Base-by-base conservation (phyloP, 2,888 invertebrate species). In the Limnephilus marmoratus region DNA sequence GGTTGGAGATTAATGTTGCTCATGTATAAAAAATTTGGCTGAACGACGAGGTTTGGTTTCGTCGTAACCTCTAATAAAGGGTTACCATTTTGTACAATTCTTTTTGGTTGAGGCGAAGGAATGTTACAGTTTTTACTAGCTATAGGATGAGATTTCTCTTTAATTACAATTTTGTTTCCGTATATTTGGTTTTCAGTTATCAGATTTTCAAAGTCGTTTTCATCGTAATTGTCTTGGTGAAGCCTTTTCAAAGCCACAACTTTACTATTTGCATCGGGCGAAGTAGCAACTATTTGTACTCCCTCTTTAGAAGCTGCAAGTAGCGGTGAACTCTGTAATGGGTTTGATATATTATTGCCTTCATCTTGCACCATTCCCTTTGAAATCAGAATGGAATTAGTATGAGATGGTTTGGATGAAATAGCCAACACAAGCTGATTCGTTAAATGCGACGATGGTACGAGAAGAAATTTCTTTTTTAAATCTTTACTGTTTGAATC, bases 171-270 rank as follows among this genome's bases (percentile, higher is more conserved):
- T 95, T 96, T 96, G 94, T 96, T 96, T 94, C 96, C 96, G 94
- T 96, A 96, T 93, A 96, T 96, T 95, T 96, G 96, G 94, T 96
- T 96, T 94, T 96, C 96, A 45, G 96, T 96, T 85, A 96, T 96
- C 94, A 96, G 95, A 94, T 96, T 96, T 94, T 96, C 96, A 94
- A 96, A 96, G 94, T 96, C 96, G 92, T 96, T 96, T 94, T 96
- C 96, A 94, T 96, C 96, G 93, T 95, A 95, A 94, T 96, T 95
- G 90, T 96, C 96, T 93, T 96, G 96, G 93, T 96, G 96, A 93
- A 96, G 94, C 85, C 96, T 94, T 94, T 96, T 96, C 89, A 96
- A 94, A 83, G 96, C 95, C 18, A 96, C 96, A 1, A 96, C 96
- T 94, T 96, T 96, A 82, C 92, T 93, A 29, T 92, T 92, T 49